These are phyloP conservation scores for human (Homo sapiens) DNA, from an alignment of 2,113 vertebrate species.

Conservation along the genomic window GRCh38 chrX:36355001-36355500, in stretches of 20 bases:
- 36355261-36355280: neutral
- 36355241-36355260: neutral
- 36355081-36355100: neutral
- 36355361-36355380: neutral
- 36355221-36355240: neutral
- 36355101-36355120: neutral
- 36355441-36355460: neutral
- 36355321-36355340: neutral
- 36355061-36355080: neutral
- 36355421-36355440: neutral
- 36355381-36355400: neutral
- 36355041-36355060: neutral
- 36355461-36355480: neutral
- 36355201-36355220: neutral
- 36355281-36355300: neutral
- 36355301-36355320: neutral
- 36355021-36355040: neutral
- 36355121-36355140: neutral
- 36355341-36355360: neutral
- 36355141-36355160: neutral
- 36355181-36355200: neutral
- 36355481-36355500: neutral
- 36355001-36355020: neutral
- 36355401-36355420: neutral
- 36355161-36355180: neutral